Conservation (phyloP, 2,113 vertebrate genomes). For the Acrocephalus kingi region DNA sequence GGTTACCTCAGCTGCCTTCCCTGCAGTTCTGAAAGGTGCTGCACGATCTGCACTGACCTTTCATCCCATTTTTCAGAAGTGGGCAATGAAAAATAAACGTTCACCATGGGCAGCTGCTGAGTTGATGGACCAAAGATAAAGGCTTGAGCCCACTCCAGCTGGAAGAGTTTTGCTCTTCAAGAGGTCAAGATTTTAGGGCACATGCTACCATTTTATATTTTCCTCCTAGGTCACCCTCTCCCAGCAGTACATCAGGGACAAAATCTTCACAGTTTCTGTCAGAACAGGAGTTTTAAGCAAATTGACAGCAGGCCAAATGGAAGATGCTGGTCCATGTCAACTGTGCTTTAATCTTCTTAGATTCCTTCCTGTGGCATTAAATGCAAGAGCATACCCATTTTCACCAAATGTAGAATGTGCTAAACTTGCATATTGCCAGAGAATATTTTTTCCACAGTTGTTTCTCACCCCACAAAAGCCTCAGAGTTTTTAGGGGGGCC, state of each 20-base stretch:
- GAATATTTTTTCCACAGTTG: background rate
- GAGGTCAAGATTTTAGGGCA: background rate
- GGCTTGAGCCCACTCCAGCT: background rate
- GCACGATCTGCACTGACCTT: fast-evolving
- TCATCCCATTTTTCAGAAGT: background rate
- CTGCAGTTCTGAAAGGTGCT: background rate
- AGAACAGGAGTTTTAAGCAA: background rate
- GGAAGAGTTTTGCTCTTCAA: constrained; percentile 5
- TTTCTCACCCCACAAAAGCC: background rate
- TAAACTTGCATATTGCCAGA: background rate
- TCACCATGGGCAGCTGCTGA: background rate
- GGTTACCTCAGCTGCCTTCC: background rate
- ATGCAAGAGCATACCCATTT: background rate
- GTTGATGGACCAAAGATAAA: constrained; percentile 3
- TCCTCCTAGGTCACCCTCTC: background rate
- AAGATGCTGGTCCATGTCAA: background rate
- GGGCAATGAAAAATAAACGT: background rate
- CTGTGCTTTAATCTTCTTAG: background rate
- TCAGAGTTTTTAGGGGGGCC: background rate
- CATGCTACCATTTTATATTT: background rate
- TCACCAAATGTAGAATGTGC: background rate
- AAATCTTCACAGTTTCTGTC: background rate
- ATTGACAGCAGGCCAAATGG: background rate
- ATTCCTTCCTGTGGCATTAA: background rate
- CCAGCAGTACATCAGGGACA: background rate